Evolutionary conservation across 1,140 invertebrate species (phyloP).

Genomic region (Cydia amplana): DNA sequence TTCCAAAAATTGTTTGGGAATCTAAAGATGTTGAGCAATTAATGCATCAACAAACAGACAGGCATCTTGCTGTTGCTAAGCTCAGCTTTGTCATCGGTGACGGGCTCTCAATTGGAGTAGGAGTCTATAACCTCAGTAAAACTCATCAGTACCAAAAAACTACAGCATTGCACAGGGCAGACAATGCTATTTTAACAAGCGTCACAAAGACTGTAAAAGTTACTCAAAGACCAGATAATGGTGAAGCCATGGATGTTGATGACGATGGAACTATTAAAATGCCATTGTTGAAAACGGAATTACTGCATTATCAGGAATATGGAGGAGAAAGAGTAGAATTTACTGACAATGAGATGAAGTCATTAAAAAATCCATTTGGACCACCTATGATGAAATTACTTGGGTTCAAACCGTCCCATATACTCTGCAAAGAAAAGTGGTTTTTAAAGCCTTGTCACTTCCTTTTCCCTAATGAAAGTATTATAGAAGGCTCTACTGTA

Average conservation of each 20-base stretch:
- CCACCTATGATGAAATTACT: constrained; percentile 66
- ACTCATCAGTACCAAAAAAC: constrained; percentile 54
- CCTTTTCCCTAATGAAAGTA: constrained; percentile 67
- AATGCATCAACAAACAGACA: constrained; percentile 62
- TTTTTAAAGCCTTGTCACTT: constrained; percentile 66
- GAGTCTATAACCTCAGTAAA: constrained; percentile 62
- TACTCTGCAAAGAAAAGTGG: constrained; percentile 71
- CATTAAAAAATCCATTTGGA: constrained; percentile 67
- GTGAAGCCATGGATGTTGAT: constrained; percentile 41
- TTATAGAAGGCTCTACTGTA: constrained; percentile 66
- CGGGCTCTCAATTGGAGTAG: constrained; percentile 62
- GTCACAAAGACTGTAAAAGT: constrained; percentile 65
- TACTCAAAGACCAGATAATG: constrained; percentile 35
- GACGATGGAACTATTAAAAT: constrained; percentile 44
- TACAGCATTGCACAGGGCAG: constrained; percentile 58
- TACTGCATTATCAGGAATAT: constrained; percentile 61
- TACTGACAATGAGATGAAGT: constrained; percentile 63
- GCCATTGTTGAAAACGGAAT: constrained; percentile 64
- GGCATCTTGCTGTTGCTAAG: constrained; percentile 61
- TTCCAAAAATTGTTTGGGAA: constrained; percentile 57
- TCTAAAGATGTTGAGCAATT: constrained; percentile 53
- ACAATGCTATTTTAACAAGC: constrained; percentile 58
- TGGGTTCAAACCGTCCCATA: constrained; percentile 64
- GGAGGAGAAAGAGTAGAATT: constrained; percentile 65
- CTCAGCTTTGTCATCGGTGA: constrained; percentile 64